A percentile compares a stretch with the other conserved stretches of the same genome.
phyloP scores from a whole-genome alignment of 2,888 invertebrate genomes.

The Xanthostigma xanthostigma region DNA sequence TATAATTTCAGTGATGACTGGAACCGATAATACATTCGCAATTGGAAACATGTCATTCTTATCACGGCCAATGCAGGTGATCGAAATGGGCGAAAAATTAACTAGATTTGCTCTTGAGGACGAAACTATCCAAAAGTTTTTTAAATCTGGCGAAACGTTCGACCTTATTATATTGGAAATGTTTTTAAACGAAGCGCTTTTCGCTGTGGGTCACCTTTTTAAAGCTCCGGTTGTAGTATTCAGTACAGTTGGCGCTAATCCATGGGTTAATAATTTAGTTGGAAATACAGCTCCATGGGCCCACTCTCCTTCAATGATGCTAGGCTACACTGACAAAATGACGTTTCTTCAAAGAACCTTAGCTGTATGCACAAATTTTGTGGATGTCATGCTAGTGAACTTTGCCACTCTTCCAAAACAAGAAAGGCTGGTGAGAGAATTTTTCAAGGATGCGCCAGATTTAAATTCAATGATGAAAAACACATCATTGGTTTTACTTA shows the following conservation, averaged over 20 bases:
- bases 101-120: constrained; percentile 12
- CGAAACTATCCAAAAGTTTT: constrained; percentile 16
- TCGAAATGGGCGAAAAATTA: background rate
- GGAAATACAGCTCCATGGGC: constrained; percentile 33
- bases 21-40: too few relatives aligned
- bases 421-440: constrained; percentile 2
- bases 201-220: constrained; percentile 24
- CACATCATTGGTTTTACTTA: constrained; percentile 18
- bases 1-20: too few relatives aligned
- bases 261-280: constrained; percentile 30
- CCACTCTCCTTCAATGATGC: constrained; percentile 31
- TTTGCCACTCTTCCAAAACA: background rate
- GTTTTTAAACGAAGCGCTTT: constrained; percentile 32
- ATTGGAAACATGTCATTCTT: too few relatives aligned
- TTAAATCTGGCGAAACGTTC: constrained; percentile 24
- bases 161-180: constrained; percentile 30
- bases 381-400: too few relatives aligned
- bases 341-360: constrained; percentile 32
- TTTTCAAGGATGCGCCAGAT: constrained; percentile 18
- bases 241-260: constrained; percentile 30
- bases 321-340: constrained; percentile 28
- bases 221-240: constrained; percentile 25
- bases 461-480: constrained; percentile 13
- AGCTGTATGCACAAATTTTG: too few relatives aligned
- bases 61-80: too few relatives aligned